Percentiles rank a stretch among this genome's conserved stretches.
Evolutionary conservation across 2,888 invertebrate genomes (phyloP).

Genomic region (Orthosia gracilis): DNA sequence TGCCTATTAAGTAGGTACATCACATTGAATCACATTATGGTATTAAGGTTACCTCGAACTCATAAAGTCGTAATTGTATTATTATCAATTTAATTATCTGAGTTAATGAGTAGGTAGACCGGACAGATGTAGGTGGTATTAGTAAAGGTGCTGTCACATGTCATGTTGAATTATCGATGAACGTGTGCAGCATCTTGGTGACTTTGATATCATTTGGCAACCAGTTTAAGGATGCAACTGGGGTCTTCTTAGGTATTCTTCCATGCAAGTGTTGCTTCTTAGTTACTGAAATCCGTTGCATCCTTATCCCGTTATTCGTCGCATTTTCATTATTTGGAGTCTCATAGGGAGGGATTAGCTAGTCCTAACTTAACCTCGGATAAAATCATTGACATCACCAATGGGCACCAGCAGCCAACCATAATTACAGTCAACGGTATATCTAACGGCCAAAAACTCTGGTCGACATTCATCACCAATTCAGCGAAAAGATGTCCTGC

Average conservation of each 20-base stretch:
- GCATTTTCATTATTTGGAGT: background rate
- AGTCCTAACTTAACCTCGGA: no score
- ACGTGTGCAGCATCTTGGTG: background rate
- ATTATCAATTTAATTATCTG: conserved; percentile 23
- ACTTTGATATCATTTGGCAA: background rate
- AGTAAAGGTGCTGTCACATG: conserved; percentile 1
- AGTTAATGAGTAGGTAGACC: background rate
- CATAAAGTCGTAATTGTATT: conserved; percentile 16
- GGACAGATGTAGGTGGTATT: background rate
- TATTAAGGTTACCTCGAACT: conserved; percentile 10
- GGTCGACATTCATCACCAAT: background rate
- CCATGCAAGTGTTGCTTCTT: no score
- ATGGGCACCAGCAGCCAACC: no score
- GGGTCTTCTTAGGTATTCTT: no score
- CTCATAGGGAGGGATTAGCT: background rate
- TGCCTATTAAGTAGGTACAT: conserved; percentile 5
- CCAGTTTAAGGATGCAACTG: no score
- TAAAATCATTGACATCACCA: no score
- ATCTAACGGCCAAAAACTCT: background rate
- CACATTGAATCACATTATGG: conserved; percentile 14
- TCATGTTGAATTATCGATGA: background rate
- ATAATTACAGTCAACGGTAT: background rate
- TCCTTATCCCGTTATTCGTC: background rate
- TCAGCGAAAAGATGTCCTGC: no score
- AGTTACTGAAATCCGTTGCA: no score